A percentile compares a stretch with the other conserved stretches of the same genome.
Conservation (phyloP, 2,113 vertebrate genomes). For the Poecilia latipinna region DNA sequence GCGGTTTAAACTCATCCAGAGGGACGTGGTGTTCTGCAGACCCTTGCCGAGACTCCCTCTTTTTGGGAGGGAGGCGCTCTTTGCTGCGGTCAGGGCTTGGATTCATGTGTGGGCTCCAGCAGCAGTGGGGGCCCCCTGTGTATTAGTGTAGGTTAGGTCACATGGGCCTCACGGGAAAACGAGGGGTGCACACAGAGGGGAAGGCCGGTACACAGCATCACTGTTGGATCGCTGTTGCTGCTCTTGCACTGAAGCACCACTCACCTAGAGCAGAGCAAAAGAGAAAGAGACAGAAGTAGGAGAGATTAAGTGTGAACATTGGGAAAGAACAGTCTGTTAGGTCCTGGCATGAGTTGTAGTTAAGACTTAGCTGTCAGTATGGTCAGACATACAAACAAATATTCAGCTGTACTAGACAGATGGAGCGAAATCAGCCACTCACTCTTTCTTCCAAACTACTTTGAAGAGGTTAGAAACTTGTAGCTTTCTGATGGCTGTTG, state of each 20-base stretch:
- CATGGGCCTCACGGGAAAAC: conserved; percentile 82
- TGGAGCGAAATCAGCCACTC: conserved; percentile 26
- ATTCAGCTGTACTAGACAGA: conserved; percentile 38
- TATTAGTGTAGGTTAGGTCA: conserved; percentile 80
- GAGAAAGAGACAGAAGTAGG: conserved; percentile 23
- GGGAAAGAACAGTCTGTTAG: conserved; percentile 30
- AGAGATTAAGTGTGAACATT: conserved; percentile 29
- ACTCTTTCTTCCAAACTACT: conserved; percentile 16
- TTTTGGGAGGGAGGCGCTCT: conserved; percentile 85
- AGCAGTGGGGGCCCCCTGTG: conserved; percentile 72
- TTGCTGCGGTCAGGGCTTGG: conserved; percentile 82
- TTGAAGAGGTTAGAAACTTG: conserved; percentile 51
- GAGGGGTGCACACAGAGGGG: conserved; percentile 70
- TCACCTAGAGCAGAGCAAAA: conserved; percentile 62
- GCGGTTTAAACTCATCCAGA: conserved; percentile 81
- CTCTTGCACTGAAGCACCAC: conserved; percentile 46
- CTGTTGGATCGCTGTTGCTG: conserved; percentile 66
- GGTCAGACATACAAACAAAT: conserved; percentile 42
- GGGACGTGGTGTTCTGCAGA: conserved; percentile 67
- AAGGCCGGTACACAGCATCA: conserved; percentile 77
- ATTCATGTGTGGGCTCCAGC: conserved; percentile 84
- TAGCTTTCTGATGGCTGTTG: conserved; percentile 33
- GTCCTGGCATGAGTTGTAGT: conserved; percentile 31
- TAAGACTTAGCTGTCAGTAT: conserved; percentile 33
- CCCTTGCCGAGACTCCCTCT: conserved; percentile 82